Conservation (phyloP, 2,888 invertebrate genomes). For the Macrophya annulata region DNA sequence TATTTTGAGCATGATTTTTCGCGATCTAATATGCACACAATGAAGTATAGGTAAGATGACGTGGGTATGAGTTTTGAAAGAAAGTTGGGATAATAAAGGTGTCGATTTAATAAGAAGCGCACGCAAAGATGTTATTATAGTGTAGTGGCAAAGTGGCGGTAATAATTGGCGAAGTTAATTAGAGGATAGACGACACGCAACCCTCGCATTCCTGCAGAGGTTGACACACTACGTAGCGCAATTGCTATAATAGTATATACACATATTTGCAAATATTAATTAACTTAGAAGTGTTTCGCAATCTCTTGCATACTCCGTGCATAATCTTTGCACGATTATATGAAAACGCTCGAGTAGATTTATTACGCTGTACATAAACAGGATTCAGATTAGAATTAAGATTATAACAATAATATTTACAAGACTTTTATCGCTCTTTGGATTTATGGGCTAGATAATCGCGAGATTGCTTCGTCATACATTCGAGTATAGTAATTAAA, state of each 20-base stretch:
- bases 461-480: neutral
- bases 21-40: neutral
- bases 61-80: neutral
- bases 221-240: conserved; percentile 27
- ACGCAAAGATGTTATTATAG: conserved; percentile 56
- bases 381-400: neutral
- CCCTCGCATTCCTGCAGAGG: conserved; percentile 63
- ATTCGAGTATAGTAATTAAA: neutral
- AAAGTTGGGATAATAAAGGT: conserved; percentile 22
- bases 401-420: neutral
- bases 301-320: neutral
- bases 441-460: neutral
- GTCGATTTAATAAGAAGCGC: conserved; percentile 55
- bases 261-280: conserved; percentile 36
- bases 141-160: conserved; percentile 60
- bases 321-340: neutral
- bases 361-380: neutral
- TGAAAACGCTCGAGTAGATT: neutral
- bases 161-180: conserved; percentile 72
- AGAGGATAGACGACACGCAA: conserved; percentile 72
- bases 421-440: neutral
- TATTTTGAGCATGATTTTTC: too few species aligned
- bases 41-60: neutral
- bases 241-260: neutral
- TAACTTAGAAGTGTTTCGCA: neutral